Percentiles rank a stretch among this genome's conserved stretches.
Conservation (phyloP, 2,888 invertebrate species). For the Coelopa pilipes region DNA sequence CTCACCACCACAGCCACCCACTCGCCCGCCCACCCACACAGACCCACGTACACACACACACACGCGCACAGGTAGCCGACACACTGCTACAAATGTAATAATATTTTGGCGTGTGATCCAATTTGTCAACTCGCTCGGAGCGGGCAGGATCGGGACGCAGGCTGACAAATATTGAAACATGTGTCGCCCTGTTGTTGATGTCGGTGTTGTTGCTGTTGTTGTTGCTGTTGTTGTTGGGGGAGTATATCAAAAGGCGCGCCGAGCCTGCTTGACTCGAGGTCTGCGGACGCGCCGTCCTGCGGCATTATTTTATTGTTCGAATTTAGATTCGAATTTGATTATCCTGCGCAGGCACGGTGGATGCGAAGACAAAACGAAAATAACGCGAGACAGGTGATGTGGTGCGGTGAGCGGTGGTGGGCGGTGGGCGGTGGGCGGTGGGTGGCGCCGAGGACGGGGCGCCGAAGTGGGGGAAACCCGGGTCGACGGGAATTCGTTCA, state of each 20-base stretch:
- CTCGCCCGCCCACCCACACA: neutral
- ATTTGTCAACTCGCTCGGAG: slow-evolving; percentile 36
- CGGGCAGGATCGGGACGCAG: neutral
- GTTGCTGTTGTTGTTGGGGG: neutral
- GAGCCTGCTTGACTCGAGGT: too few relatives aligned
- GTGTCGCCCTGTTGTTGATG: neutral
- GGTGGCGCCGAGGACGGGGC: too few relatives aligned
- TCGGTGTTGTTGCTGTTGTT: slow-evolving; percentile 6
- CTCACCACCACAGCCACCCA: neutral
- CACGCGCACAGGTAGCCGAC: neutral
- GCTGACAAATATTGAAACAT: neutral
- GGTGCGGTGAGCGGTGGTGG: neutral
- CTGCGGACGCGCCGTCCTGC: slow-evolving; percentile 10
- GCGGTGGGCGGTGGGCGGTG: too few relatives aligned
- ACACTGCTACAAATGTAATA: slow-evolving; percentile 16
- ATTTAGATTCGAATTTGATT: slow-evolving; percentile 47
- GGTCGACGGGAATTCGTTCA: too few relatives aligned
- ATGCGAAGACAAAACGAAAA: slow-evolving; percentile 2
- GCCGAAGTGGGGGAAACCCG: too few relatives aligned
- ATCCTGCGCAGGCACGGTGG: slow-evolving; percentile 31
- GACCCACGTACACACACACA: slow-evolving; percentile 9
- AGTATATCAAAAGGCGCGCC: neutral
- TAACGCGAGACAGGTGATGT: neutral
- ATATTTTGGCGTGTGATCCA: slow-evolving; percentile 34
- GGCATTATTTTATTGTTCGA: slow-evolving; percentile 41